These are phyloP conservation scores for Pachypsylla venusta DNA, from an alignment of 1,140 invertebrate species.

Conservation along the genomic window DNA sequence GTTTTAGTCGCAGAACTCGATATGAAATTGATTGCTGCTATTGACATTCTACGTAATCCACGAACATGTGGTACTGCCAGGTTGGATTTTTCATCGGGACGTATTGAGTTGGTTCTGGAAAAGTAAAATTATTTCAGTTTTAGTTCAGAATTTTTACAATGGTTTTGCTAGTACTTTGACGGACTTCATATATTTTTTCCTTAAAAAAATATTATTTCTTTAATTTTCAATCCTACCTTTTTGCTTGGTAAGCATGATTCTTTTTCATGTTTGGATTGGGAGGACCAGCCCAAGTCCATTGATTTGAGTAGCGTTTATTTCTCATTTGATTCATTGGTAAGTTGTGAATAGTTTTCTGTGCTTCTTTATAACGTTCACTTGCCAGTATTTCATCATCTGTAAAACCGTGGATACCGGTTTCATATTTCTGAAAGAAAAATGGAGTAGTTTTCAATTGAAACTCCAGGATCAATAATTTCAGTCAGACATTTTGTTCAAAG, in stretches of 20 bases:
- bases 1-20: slow-evolving; percentile 9
- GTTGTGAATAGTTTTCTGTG: slow-evolving; percentile 27
- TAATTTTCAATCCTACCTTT: slow-evolving; percentile 4
- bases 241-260: background rate
- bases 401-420: slow-evolving; percentile 42
- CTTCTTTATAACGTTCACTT: slow-evolving; percentile 35
- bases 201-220: too few species aligned
- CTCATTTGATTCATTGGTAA: slow-evolving; percentile 18
- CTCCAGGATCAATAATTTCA: too few species aligned
- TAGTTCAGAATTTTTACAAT: background rate
- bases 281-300: slow-evolving; percentile 13
- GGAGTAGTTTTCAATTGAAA: too few species aligned
- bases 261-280: slow-evolving; percentile 3
- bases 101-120: slow-evolving; percentile 12
- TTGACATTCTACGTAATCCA: slow-evolving; percentile 22
- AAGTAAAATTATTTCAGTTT: background rate
- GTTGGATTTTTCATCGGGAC: background rate
- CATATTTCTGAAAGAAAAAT: background rate
- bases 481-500: too few species aligned
- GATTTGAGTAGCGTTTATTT: slow-evolving; percentile 17
- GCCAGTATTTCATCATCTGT: slow-evolving; percentile 49
- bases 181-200: background rate
- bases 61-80: slow-evolving; percentile 9
- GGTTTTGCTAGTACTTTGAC: background rate
- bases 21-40: slow-evolving; percentile 24